These are phyloP conservation scores for Oxyscelio sp. DNA, from an alignment of 2,888 invertebrate genomes.

Conservation along the genomic window DNA sequence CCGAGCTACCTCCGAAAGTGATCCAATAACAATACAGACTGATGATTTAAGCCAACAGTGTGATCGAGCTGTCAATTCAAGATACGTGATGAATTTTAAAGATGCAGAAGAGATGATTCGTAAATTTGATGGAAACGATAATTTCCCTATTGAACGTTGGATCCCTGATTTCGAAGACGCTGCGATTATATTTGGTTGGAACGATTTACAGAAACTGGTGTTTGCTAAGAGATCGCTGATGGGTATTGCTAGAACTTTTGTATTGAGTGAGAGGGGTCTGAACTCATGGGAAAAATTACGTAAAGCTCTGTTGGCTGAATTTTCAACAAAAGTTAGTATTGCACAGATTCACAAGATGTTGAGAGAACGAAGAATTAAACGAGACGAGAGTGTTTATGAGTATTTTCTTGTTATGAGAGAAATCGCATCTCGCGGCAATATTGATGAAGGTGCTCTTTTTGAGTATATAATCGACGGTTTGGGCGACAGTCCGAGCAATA, in stretches of 20 bases:
- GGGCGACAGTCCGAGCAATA: too few species aligned
- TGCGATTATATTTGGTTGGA: conserved; percentile 20
- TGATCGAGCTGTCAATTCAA: not conserved
- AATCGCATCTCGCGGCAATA: too few species aligned
- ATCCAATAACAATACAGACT: too few species aligned
- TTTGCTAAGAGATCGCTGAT: conserved; percentile 35
- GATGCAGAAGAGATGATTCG: not conserved
- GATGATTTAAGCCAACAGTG: not conserved
- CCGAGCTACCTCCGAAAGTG: too few species aligned
- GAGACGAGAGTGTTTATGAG: too few species aligned
- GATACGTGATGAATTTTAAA: not conserved
- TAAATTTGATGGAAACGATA: conserved; percentile 8
- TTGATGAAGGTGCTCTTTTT: too few species aligned
- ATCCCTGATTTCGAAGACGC: conserved; percentile 28
- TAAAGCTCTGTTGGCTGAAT: not conserved
- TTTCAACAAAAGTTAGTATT: too few species aligned
- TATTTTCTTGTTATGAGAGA: too few species aligned
- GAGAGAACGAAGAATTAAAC: too few species aligned
- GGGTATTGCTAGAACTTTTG: conserved; percentile 19
- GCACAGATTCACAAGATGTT: too few species aligned
- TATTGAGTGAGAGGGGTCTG: conserved; percentile 14
- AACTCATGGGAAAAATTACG: conserved; percentile 17
- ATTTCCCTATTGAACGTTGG: conserved; percentile 28
- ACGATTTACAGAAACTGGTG: conserved; percentile 20
- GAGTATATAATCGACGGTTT: too few species aligned